Percentiles rank a stretch among this genome's conserved stretches.
Conservation (phyloP, 2,113 vertebrate species). For the Grammomys surdaster region DNA sequence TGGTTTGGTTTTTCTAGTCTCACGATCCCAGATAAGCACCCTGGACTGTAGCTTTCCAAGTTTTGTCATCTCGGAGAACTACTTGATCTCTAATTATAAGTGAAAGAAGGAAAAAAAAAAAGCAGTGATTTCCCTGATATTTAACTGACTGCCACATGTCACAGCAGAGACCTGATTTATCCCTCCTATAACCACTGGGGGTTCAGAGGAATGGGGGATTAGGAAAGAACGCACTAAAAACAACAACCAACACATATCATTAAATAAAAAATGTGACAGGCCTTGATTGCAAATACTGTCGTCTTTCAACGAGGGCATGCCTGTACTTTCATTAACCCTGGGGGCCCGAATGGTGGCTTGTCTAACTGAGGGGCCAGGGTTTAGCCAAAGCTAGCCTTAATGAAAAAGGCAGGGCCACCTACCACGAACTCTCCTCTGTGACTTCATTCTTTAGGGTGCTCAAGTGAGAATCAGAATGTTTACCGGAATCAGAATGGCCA, state of each 20-base stretch:
- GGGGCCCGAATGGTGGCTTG: slow-evolving; percentile 84
- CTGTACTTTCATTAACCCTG: slow-evolving; percentile 83
- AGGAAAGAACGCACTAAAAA: slow-evolving; percentile 55
- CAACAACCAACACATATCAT: slow-evolving; percentile 81
- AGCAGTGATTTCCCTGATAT: rapidly evolving
- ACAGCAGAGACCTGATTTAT: neutral
- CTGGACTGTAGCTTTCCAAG: neutral
- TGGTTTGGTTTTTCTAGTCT: rapidly evolving
- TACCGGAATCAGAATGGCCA: slow-evolving; percentile 85
- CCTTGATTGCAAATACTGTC: slow-evolving; percentile 83
- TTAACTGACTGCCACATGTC: neutral
- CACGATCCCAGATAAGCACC: neutral
- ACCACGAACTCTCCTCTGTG: slow-evolving; percentile 84
- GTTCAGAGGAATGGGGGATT: slow-evolving; percentile 74
- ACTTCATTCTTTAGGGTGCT: slow-evolving; percentile 87
- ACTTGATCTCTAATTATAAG: neutral
- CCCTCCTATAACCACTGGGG: slow-evolving; percentile 34
- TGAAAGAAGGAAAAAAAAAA: neutral
- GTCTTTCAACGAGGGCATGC: slow-evolving; percentile 82
- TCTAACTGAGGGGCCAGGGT: slow-evolving; percentile 78
- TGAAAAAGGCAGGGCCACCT: slow-evolving; percentile 86
- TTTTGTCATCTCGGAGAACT: neutral
- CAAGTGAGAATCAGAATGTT: slow-evolving; percentile 89
- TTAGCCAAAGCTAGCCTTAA: slow-evolving; percentile 79
- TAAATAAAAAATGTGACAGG: slow-evolving; percentile 86